Base-by-base conservation (phyloP, 2,113 vertebrate species). In the Brienomyrus longianalis region DNA sequence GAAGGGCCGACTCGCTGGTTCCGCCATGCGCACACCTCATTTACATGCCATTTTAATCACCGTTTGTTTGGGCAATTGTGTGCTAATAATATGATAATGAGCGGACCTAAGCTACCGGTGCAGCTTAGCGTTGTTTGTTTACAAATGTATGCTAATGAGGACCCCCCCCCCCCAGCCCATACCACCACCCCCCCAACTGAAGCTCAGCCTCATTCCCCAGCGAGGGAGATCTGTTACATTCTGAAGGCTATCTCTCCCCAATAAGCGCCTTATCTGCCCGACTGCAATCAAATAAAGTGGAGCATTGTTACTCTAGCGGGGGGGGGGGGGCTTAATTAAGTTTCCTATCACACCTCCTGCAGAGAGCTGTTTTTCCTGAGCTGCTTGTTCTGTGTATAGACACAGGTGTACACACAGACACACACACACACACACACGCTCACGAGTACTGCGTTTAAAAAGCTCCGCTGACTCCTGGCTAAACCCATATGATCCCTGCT, bases 321-420 rank as follows among this genome's bases (percentile, higher is more conserved):
- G 54, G 31, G 54, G 31, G 56, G 52, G 89, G 80, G 86, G 88
- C 90, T 90, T 86, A 84, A 88, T 92, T 92, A 91, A 88, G 89
- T 88, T 90, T 91, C 83, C 88, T 31, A 87, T 83, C 77, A 23
- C 54, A 91, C 88, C 74, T 84, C 21, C 45, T 5, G 1, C 10
- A 1, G 48, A 56, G 31, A 45, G 23, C 39, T 45, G 83, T 48
- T 80, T 45, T 74, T 66, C 7, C 80, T 85, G 27, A 27, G 83
- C 27, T 48, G 54, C 21, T 23, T 59, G 45, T 50, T 85, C 39
- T 80, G 74, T 80, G 17, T 80, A 43, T 74, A 54, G 13, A 39
- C 48, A 84, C 52, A 85, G 54, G 56, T 11, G 62, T 56, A 39
- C 86, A 88, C 88, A 70, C 45, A 52, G 85, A 43, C 88, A 80